Conservation (phyloP, 2,113 vertebrate genomes). For the Halcyon senegalensis region DNA sequence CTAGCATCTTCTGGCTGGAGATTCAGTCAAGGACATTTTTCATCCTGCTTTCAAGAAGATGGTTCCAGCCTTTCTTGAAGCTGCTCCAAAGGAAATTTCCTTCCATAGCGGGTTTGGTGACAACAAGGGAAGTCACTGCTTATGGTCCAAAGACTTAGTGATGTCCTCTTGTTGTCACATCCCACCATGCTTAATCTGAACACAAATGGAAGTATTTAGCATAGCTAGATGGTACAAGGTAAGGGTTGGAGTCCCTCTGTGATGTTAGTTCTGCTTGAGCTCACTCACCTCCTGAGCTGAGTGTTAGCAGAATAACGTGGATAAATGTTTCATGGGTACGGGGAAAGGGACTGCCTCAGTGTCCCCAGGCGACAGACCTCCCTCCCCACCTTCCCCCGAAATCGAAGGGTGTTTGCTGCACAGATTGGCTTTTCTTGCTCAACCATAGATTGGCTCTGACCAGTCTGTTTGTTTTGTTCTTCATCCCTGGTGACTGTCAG, state of each 20-base stretch:
- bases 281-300: not conserved
- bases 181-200: not conserved
- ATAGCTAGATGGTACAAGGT: not conserved
- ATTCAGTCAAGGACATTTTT: not conserved
- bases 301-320: not conserved
- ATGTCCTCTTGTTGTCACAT: not conserved
- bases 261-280: conserved; percentile 5
- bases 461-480: conserved; percentile 58
- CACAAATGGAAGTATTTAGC: not conserved
- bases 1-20: conserved; percentile 8
- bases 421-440: not conserved
- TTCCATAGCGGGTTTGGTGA: not conserved
- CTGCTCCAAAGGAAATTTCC: conserved; percentile 28
- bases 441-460: not conserved
- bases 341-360: not conserved
- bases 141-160: not conserved
- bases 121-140: not conserved
- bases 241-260: not conserved
- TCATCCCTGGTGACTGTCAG: conserved; percentile 58
- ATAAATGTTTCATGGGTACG: not conserved
- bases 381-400: not conserved
- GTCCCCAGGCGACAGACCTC: not conserved
- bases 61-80: conserved; percentile 10
- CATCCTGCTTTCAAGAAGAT: not conserved
- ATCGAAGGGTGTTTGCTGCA: not conserved